Evolutionary conservation across 2,797 vertebrate species (phyloP), one percentile per base, ranked within the genome.

Genomic region (Odontamblyopus lacepedii): DNA sequence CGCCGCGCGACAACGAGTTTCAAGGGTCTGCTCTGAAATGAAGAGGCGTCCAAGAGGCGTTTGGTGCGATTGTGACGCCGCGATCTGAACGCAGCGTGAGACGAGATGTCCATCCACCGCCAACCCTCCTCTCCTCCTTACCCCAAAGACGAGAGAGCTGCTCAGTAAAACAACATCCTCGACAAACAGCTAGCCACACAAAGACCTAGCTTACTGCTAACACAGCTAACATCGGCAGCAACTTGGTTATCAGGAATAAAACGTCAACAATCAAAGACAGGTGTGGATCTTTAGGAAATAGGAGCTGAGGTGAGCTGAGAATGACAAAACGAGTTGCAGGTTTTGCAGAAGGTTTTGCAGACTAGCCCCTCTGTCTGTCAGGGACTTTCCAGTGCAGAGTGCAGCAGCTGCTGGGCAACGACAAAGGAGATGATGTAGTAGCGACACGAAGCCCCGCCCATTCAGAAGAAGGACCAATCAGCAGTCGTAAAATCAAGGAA

Each of bases 181-280:
- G 72, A 85, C 85, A 85, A 90, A 75, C 80, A 87, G 85, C 82
- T 90, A 91, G 90, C 89, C 73, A 75, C 90, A 95, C 93, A 94
- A 94, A 94, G 91, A 92, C 83, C 91, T 91, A 91, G 88, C 79
- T 69, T 66, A 86, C 85, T 88, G 88, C 86, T 89, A 88, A 80
- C 78, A 63, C 59, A 26, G 86, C 85, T 86, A 87, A 84, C 79
- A 62, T 72, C 78, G 73, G 64, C 70, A 64, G 63, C 35, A 67
- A 74, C 35, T 80, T 51, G 44, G 5, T 5, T 56, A 56, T 59
- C 70, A 67, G 63, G 26, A 5, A 13, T 12, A 7, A 11, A 5
- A 1, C 0, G 13, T 48, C 15, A 48, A 12, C 35, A 23, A 16
- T 30, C 12, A 26, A 29, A 60, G 23, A n/a, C 26, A 18, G 15